Conservation (phyloP, 2,888 invertebrate genomes). For the Unio delphinus region DNA sequence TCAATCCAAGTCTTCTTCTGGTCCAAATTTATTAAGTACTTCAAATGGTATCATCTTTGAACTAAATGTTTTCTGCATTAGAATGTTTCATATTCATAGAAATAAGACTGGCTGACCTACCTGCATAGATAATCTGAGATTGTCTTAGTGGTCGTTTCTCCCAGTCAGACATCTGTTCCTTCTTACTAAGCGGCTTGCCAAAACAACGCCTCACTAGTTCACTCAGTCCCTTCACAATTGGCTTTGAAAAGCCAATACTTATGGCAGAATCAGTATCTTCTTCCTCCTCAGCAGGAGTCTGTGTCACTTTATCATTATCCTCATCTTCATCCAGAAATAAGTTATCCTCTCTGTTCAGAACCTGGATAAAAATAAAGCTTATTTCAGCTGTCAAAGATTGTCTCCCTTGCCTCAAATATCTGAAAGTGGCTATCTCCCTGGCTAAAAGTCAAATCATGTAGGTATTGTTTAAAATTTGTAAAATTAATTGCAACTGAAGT, state of each 20-base stretch:
- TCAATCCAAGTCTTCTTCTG: too few species aligned
- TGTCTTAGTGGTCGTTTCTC: conserved; percentile 64
- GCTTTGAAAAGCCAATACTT: conserved; percentile 23
- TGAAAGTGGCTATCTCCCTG: too few species aligned
- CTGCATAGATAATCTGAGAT: conserved; percentile 68
- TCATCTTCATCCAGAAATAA: conserved; percentile 32
- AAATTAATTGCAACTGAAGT: too few species aligned
- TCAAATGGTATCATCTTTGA: too few species aligned
- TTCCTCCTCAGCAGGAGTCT: conserved; percentile 3
- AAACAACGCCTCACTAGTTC: conserved; percentile 63
- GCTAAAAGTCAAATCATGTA: too few species aligned
- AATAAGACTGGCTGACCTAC: conserved; percentile 31
- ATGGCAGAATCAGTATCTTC: conserved; percentile 20
- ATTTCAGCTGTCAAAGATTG: background rate
- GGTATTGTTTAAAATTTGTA: too few species aligned
- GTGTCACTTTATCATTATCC: conserved; percentile 14
- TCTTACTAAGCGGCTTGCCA: conserved; percentile 67
- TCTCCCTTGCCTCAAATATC: too few species aligned
- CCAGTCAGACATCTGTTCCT: conserved; percentile 71
- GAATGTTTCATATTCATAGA: background rate
- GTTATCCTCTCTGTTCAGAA: conserved; percentile 15
- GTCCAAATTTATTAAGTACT: too few species aligned
- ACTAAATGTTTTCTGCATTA: too few species aligned
- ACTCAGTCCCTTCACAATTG: conserved; percentile 64
- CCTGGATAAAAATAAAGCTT: conserved; percentile 8